Percentiles rank a stretch among this genome's conserved stretches.
These are phyloP conservation scores for Montipora cactus DNA, from an alignment of 64 coral and sea anemone species.

Conservation along the genomic window DNA sequence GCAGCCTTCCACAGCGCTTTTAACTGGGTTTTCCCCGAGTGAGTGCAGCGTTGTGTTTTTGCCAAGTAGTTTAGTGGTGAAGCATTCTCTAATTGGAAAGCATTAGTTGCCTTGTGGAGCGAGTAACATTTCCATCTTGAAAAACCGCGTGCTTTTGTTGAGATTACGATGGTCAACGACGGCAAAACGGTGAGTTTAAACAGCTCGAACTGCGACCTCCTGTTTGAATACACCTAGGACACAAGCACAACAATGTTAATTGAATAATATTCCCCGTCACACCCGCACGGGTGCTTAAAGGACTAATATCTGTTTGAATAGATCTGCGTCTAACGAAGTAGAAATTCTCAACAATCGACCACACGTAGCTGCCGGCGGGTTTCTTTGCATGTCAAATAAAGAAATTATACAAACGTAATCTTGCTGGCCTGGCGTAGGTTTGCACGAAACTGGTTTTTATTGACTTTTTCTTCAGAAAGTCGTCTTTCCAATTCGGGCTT, in stretches of 20 bases:
- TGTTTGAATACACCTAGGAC: background rate
- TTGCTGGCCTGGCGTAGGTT: background rate
- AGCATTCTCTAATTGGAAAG: background rate
- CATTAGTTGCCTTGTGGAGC: background rate
- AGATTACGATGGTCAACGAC: background rate
- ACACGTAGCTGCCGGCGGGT: too few species aligned
- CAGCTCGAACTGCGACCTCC: background rate
- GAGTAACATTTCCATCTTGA: background rate
- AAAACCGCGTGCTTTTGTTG: background rate
- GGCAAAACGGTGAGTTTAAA: slow-evolving; percentile 28
- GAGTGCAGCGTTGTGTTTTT: background rate
- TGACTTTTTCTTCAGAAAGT: background rate
- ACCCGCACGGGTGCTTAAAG: background rate
- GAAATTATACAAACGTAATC: background rate
- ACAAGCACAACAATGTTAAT: background rate
- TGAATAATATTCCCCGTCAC: background rate
- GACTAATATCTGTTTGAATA: background rate
- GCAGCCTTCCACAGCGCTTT: slow-evolving; percentile 4
- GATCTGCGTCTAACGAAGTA: background rate
- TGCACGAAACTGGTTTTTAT: too few species aligned
- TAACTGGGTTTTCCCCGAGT: slow-evolving; percentile 18
- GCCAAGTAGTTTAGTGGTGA: background rate
- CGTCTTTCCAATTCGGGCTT: background rate
- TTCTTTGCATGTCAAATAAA: background rate
- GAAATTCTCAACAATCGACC: background rate